Evolutionary conservation across 2,888 invertebrate species (phyloP).

Genomic region (Trilocha varians): DNA sequence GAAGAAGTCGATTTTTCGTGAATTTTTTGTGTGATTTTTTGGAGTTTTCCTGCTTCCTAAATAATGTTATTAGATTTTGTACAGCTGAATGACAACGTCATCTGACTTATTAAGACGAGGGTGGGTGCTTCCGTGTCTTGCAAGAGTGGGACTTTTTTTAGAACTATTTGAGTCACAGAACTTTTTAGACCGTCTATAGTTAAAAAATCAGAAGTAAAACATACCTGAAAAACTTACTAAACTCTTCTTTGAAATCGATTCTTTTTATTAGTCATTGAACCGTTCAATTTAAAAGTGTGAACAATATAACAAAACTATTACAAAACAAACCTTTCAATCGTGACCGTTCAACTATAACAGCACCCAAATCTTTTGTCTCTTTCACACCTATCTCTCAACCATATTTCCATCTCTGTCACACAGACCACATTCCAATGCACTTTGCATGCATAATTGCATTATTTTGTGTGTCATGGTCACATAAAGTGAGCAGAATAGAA

Average conservation of each 20-base stretch:
- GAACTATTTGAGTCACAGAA: too few relatives aligned
- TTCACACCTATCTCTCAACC: not conserved
- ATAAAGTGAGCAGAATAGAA: conserved; percentile 14
- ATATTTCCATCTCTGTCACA: conserved; percentile 2
- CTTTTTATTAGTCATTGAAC: too few relatives aligned
- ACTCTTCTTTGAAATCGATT: too few relatives aligned
- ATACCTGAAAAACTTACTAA: too few relatives aligned
- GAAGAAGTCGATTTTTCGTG: not conserved
- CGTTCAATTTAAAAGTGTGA: too few relatives aligned
- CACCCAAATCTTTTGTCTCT: not conserved
- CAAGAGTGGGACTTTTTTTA: too few relatives aligned
- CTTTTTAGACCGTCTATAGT: too few relatives aligned
- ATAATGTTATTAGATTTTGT: too few relatives aligned
- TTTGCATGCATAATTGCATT: conserved; percentile 28
- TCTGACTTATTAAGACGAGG: not conserved
- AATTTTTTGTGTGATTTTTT: not conserved
- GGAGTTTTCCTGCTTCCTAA: too few relatives aligned
- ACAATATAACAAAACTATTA: too few relatives aligned
- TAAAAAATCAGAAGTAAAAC: too few relatives aligned
- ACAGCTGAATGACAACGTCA: not conserved
- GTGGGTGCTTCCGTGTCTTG: too few relatives aligned
- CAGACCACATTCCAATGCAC: conserved; percentile 21
- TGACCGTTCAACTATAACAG: not conserved
- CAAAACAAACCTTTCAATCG: not conserved
- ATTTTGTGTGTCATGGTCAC: conserved; percentile 22